Conservation (phyloP, 2,113 vertebrate species). For the Salvator merianae region DNA sequence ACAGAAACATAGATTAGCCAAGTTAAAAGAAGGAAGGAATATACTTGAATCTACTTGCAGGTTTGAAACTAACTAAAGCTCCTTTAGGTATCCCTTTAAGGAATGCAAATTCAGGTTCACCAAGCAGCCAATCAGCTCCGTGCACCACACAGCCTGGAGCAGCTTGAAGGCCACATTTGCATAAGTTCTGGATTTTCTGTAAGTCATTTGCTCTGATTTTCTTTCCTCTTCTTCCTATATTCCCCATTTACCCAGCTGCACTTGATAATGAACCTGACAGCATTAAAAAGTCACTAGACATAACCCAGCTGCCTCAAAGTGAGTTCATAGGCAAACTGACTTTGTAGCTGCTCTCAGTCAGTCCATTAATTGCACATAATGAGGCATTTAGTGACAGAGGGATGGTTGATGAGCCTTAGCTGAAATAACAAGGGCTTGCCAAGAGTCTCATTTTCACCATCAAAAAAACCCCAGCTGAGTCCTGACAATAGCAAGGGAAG, state of each 20-base stretch:
- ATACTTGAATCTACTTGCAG: rapidly evolving
- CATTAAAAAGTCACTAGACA: conserved; percentile 41
- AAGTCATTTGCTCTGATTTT: conserved; percentile 20
- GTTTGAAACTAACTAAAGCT: background rate
- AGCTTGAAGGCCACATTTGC: too few species aligned
- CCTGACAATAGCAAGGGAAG: rapidly evolving
- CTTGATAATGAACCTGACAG: conserved; percentile 52
- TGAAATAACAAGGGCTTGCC: conserved; percentile 66
- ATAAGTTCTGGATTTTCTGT: conserved; percentile 18
- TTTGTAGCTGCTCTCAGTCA: conserved; percentile 63
- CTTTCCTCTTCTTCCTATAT: conserved; percentile 10
- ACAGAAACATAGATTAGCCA: background rate
- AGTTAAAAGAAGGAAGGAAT: conserved; percentile 16
- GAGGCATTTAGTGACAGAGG: conserved; percentile 71
- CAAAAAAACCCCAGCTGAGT: background rate
- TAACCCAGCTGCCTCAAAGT: conserved; percentile 57
- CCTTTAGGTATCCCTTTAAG: conserved; percentile 24
- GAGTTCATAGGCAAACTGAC: conserved; percentile 42
- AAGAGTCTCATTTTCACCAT: conserved; percentile 44
- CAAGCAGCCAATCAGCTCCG: conserved; percentile 4
- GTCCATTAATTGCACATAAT: conserved; percentile 72
- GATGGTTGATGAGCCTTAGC: conserved; percentile 68
- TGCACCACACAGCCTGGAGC: too few species aligned
- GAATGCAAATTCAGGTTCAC: rapidly evolving
- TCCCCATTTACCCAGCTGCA: conserved; percentile 50